Percentiles rank a stretch among this genome's conserved stretches.
Evolutionary conservation across 2,888 invertebrate species (phyloP).

Genomic region (Asteroscopus sphinx): DNA sequence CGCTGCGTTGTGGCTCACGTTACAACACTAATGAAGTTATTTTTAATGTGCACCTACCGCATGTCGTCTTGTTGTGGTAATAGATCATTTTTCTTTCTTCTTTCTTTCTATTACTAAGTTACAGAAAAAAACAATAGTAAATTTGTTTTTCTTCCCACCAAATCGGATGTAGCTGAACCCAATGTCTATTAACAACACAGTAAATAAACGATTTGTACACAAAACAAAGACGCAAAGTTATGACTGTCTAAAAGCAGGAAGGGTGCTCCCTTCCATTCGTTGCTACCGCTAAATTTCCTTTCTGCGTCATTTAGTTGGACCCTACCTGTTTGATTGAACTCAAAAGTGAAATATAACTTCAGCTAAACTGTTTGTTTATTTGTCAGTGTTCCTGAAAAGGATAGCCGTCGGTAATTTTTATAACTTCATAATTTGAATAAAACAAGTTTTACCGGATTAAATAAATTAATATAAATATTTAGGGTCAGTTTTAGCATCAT

Average conservation of each 20-base stretch:
- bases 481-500: too few species aligned
- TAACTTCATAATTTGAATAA: background rate
- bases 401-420: background rate
- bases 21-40: too few species aligned
- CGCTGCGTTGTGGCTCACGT: too few species aligned
- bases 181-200: conserved; percentile 9
- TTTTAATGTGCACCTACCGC: too few species aligned
- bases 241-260: conserved; percentile 22
- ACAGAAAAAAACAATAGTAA: background rate
- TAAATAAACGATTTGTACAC: conserved; percentile 26
- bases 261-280: conserved; percentile 21
- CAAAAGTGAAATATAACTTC: conserved; percentile 10
- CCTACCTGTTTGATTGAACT: conserved; percentile 18
- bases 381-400: background rate
- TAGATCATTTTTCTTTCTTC: too few species aligned
- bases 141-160: background rate
- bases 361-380: background rate
- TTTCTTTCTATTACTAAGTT: too few species aligned
- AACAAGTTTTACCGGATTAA: too few species aligned
- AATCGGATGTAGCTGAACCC: background rate
- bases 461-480: too few species aligned
- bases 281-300: conserved; percentile 9
- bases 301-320: conserved; percentile 3
- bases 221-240: conserved; percentile 31
- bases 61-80: too few species aligned